Evolutionary conservation across 2,888 invertebrate species (phyloP).

Genomic region (Kryphioiulus occultus): DNA sequence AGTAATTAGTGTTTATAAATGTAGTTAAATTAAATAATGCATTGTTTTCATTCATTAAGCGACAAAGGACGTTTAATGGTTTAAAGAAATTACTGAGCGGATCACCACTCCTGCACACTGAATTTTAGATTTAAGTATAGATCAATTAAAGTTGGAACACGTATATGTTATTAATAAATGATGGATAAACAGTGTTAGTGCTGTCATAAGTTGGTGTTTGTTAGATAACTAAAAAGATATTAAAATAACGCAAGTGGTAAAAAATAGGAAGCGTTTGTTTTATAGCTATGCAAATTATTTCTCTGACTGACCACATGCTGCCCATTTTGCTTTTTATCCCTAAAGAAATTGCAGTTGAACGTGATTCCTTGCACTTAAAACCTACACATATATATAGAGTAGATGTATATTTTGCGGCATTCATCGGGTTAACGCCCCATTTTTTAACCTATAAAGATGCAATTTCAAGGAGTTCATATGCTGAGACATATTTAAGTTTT

Average conservation of each 20-base stretch:
- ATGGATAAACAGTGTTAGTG: no score
- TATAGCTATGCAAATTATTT: background rate
- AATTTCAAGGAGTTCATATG: background rate
- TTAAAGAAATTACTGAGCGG: no score
- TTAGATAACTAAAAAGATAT: background rate
- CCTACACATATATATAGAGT: background rate
- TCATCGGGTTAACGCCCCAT: conserved; percentile 18
- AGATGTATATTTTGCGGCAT: background rate
- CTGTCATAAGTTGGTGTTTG: no score
- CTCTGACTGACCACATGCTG: background rate
- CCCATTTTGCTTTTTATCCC: background rate
- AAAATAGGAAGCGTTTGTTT: background rate
- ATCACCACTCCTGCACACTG: no score
- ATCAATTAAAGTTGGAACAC: no score
- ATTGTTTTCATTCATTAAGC: no score
- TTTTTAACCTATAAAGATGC: background rate
- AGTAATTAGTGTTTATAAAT: no score
- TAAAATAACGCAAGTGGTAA: background rate
- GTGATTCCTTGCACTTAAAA: background rate
- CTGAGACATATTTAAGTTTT: no score
- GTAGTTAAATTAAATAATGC: no score
- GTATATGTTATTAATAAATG: no score
- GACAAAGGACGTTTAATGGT: no score
- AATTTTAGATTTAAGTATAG: no score
- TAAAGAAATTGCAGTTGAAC: background rate